These are phyloP conservation scores for Nannoperca obscura DNA, from an alignment of 2,797 vertebrate species.

Conservation along the genomic window DNA sequence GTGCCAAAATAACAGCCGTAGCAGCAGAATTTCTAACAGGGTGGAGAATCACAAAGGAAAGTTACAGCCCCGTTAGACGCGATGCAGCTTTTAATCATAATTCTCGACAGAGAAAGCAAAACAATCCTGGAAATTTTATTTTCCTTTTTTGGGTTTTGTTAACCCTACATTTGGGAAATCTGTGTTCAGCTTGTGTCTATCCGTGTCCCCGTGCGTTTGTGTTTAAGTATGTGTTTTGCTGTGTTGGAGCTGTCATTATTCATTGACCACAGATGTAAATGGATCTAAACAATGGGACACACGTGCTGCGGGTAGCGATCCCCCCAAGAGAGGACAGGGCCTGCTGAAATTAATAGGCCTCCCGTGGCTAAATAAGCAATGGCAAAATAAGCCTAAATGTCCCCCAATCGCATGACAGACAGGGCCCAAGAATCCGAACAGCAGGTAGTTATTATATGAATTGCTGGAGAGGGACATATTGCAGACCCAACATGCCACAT, in stretches of 20 bases:
- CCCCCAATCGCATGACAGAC: slow-evolving; percentile 86
- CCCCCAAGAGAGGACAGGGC: slow-evolving; percentile 85
- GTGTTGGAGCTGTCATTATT: slow-evolving; percentile 80
- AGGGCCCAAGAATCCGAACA: slow-evolving; percentile 86
- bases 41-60: slow-evolving; percentile 67
- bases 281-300: slow-evolving; percentile 83
- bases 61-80: slow-evolving; percentile 52
- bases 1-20: slow-evolving; percentile 83
- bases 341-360: slow-evolving; percentile 90
- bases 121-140: slow-evolving; percentile 35
- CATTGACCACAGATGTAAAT: slow-evolving; percentile 87
- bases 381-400: slow-evolving; percentile 88
- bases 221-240: slow-evolving; percentile 70
- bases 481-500: slow-evolving; percentile 80
- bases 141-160: slow-evolving; percentile 28
- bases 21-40: slow-evolving; percentile 73
- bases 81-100: slow-evolving; percentile 63
- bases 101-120: slow-evolving; percentile 49
- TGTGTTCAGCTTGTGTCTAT: slow-evolving; percentile 38
- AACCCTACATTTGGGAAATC: slow-evolving; percentile 59
- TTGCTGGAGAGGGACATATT: slow-evolving; percentile 84
- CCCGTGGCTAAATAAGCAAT: slow-evolving; percentile 88
- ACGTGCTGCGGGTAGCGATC: slow-evolving; percentile 77
- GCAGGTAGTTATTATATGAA: slow-evolving; percentile 87
- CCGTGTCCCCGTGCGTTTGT: slow-evolving; percentile 42